Conservation (phyloP, 2,113 vertebrate genomes). For the Takifugu bimaculatus region DNA sequence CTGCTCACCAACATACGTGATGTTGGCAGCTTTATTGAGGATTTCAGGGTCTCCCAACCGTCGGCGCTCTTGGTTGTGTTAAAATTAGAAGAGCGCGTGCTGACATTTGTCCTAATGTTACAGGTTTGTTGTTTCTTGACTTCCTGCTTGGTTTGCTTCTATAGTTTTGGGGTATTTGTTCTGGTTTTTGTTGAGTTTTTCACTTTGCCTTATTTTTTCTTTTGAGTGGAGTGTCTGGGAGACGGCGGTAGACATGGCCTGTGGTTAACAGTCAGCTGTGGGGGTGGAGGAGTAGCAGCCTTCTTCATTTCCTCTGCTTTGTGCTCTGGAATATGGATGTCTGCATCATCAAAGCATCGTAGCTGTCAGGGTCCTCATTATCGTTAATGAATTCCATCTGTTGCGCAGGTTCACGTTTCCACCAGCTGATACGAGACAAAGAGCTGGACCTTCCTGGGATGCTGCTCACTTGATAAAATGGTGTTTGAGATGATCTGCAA, state of each 20-base stretch:
- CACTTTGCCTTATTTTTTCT: slow-evolving; percentile 22
- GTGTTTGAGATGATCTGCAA: slow-evolving; percentile 34
- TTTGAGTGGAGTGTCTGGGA: slow-evolving; percentile 54
- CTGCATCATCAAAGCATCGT: slow-evolving; percentile 72
- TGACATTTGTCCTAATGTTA: slow-evolving; percentile 18
- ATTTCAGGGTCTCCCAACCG: slow-evolving; percentile 20
- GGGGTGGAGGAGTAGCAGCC: slow-evolving; percentile 53
- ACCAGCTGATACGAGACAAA: slow-evolving; percentile 55
- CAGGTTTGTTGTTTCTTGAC: slow-evolving; percentile 6
- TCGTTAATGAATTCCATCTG: slow-evolving; percentile 68
- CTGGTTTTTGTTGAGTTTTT: slow-evolving; percentile 32
- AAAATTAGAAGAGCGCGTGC: slow-evolving; percentile 21
- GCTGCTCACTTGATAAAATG: slow-evolving; percentile 43
- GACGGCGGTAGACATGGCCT: slow-evolving; percentile 56
- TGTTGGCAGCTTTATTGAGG: slow-evolving; percentile 58
- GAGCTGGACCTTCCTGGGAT: slow-evolving; percentile 39
- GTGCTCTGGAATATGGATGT: slow-evolving; percentile 68
- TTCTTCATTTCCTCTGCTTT: slow-evolving; percentile 73
- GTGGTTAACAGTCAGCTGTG: slow-evolving; percentile 61
- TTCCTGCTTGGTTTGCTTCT: slow-evolving; percentile 17
- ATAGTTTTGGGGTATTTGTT: slow-evolving; percentile 14
- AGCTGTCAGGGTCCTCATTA: slow-evolving; percentile 70
- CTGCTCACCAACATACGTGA: slow-evolving; percentile 47
- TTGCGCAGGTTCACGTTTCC: slow-evolving; percentile 56
- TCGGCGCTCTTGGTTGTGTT: slow-evolving; percentile 20